Evolutionary conservation across 2,888 invertebrate species (phyloP).

Genomic region (Drosophila greeni): DNA sequence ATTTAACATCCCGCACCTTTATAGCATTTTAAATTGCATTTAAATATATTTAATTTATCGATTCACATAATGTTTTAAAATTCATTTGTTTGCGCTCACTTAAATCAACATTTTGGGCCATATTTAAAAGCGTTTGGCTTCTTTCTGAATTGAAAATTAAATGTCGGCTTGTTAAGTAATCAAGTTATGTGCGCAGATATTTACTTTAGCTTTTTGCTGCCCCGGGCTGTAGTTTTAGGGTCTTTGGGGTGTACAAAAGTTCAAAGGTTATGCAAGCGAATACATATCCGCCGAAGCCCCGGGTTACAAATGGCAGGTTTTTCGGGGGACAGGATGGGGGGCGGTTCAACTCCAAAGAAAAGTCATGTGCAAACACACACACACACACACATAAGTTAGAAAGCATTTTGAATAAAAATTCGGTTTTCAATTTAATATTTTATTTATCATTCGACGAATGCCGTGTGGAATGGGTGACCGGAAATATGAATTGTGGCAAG

Average conservation of each 20-base stretch:
- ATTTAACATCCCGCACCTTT: no score
- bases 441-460: slow-evolving; percentile 47
- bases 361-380: slow-evolving; percentile 41
- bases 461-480: slow-evolving; percentile 36
- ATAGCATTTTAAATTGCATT: not conserved
- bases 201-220: slow-evolving; percentile 48
- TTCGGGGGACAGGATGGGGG: not conserved
- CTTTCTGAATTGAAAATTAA: slow-evolving; percentile 8
- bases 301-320: slow-evolving; percentile 6
- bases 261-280: slow-evolving; percentile 55
- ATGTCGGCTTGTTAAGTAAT: slow-evolving; percentile 28
- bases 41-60: not conserved
- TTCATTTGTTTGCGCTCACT: not conserved
- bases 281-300: slow-evolving; percentile 11
- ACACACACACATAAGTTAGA: slow-evolving; percentile 44
- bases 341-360: slow-evolving; percentile 12
- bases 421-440: slow-evolving; percentile 64
- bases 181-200: slow-evolving; percentile 33
- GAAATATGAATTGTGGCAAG: slow-evolving; percentile 45
- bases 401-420: slow-evolving; percentile 49
- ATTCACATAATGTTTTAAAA: not conserved
- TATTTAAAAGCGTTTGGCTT: not conserved
- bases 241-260: slow-evolving; percentile 34
- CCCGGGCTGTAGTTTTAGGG: slow-evolving; percentile 62
- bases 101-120: slow-evolving; percentile 5